Percentiles rank a stretch among this genome's conserved stretches.
phyloP scores from a whole-genome alignment of 2,113 vertebrate species.

The Boulengeromyrus knoepffleri region DNA sequence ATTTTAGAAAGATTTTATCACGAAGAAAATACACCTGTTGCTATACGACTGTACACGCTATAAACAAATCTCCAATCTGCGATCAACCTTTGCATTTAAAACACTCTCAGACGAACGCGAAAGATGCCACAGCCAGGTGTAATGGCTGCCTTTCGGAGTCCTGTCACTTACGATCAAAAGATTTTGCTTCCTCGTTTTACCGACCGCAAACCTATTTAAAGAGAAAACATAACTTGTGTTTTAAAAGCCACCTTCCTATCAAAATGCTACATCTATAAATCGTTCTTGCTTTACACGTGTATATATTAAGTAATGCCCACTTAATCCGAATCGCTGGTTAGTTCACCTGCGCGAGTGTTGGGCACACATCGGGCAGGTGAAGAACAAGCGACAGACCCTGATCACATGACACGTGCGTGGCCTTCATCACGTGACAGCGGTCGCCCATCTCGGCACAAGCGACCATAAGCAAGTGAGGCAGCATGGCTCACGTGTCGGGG shows the following conservation, averaged over 20 bases:
- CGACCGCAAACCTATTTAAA: not conserved
- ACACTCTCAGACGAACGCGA: not conserved
- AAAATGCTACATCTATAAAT: not conserved
- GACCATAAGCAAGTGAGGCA: not conserved
- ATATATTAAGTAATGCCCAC: not conserved
- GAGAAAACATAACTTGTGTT: constrained; percentile 36
- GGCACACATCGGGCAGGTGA: constrained; percentile 38
- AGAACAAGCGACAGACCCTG: constrained; percentile 36
- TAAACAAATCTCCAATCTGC: not conserved
- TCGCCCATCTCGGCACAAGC: not conserved
- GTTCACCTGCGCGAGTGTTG: not conserved
- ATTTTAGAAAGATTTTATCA: not conserved
- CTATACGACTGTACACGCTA: not conserved
- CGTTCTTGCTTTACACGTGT: not conserved
- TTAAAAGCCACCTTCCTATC: not conserved
- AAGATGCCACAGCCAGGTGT: not conserved
- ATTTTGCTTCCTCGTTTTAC: constrained; percentile 9
- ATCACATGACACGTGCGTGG: constrained; percentile 41
- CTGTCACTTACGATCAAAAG: not conserved
- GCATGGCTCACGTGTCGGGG: not conserved
- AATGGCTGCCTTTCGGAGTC: constrained; percentile 11
- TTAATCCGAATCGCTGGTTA: not conserved
- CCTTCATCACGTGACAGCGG: constrained; percentile 22
- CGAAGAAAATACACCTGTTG: not conserved
- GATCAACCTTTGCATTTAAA: not conserved